These are phyloP conservation scores for Lepidocyrtinus sp. DNA, from an alignment of 2,888 invertebrate species.

Conservation along the genomic window DNA sequence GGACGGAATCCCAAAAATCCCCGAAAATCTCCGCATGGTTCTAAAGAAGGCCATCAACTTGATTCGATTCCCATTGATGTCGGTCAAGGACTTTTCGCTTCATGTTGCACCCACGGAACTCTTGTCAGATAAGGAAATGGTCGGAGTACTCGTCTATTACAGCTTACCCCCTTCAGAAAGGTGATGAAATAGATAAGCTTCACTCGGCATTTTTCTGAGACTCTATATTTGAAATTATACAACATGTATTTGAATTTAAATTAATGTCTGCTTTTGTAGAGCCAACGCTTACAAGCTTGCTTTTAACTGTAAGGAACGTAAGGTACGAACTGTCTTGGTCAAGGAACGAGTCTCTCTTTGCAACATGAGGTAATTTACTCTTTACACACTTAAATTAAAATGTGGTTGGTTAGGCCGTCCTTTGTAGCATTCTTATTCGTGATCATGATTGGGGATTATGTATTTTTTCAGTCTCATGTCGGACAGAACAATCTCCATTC, in stretches of 20 bases:
- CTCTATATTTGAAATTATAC: background rate
- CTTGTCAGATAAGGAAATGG: slow-evolving; percentile 65
- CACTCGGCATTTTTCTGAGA: background rate
- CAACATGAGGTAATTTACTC: slow-evolving; percentile 60
- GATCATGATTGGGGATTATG: too few relatives aligned
- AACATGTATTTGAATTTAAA: background rate
- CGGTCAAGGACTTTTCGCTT: slow-evolving; percentile 64
- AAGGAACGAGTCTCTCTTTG: slow-evolving; percentile 61
- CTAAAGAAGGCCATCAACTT: slow-evolving; percentile 54
- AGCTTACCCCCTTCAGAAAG: slow-evolving; percentile 64
- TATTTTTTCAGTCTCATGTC: slow-evolving; percentile 55
- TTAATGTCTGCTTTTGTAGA: slow-evolving; percentile 32
- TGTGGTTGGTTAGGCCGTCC: too few relatives aligned
- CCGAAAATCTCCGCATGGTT: slow-evolving; percentile 59
- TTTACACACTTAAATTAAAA: too few relatives aligned
- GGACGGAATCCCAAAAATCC: slow-evolving; percentile 51
- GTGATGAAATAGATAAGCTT: slow-evolving; percentile 17
- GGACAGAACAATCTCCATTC: slow-evolving; percentile 60
- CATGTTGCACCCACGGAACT: slow-evolving; percentile 65
- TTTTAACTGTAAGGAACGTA: slow-evolving; percentile 62
- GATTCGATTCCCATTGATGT: slow-evolving; percentile 66
- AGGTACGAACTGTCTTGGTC: slow-evolving; percentile 56
- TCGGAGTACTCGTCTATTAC: slow-evolving; percentile 66
- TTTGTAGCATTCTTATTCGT: too few relatives aligned
- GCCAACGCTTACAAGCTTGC: slow-evolving; percentile 61